Percentiles rank a stretch among this genome's conserved stretches.
phyloP scores from a whole-genome alignment of 2,113 vertebrate species.

The Vidua macroura region DNA sequence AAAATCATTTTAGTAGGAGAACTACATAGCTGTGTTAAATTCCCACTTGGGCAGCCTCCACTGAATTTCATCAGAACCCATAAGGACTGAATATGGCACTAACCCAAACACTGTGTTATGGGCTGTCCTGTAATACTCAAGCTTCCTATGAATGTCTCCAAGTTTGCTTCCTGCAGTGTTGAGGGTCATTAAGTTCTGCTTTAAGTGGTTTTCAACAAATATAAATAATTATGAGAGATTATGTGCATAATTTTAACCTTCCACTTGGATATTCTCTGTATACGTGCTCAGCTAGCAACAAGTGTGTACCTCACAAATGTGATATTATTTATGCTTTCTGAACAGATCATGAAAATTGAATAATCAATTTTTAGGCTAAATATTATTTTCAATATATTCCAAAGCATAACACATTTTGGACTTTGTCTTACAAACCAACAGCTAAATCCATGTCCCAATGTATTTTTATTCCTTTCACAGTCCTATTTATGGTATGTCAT shows the following conservation, averaged over 20 bases:
- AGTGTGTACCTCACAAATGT: neutral
- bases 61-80: neutral
- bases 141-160: neutral
- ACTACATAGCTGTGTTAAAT: neutral
- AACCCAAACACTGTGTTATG: neutral
- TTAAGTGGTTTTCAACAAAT: slow-evolving; percentile 24
- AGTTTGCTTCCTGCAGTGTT: neutral
- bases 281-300: neutral
- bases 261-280: neutral
- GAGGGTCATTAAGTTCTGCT: neutral
- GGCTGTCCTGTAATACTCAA: neutral
- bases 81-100: neutral
- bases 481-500: neutral
- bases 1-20: neutral
- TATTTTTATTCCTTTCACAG: neutral
- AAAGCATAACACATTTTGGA: neutral
- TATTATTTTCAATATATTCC: neutral
- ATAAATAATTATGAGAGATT: neutral
- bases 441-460: neutral
- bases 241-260: neutral
- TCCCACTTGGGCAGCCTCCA: neutral
- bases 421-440: neutral
- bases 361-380: neutral
- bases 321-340: neutral
- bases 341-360: neutral